These are phyloP conservation scores for Salmo trutta DNA, from an alignment of 2,797 vertebrate species.

Conservation along the genomic window DNA sequence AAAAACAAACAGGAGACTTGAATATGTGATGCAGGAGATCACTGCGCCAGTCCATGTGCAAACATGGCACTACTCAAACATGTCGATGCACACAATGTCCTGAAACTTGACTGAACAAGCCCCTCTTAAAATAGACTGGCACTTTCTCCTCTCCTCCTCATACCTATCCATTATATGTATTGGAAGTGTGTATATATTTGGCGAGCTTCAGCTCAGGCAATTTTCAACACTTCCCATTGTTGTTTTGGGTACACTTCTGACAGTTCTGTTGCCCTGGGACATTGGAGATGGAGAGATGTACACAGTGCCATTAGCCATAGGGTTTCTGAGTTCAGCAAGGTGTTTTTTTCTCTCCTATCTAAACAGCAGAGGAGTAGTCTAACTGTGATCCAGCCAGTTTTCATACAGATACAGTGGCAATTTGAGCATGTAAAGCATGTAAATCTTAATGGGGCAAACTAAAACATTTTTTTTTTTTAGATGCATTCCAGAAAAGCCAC, in stretches of 20 bases:
- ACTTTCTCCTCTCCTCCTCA: conserved; percentile 22
- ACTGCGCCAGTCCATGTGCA: conserved; percentile 39
- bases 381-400: conserved; percentile 20
- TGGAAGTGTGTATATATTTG: conserved; percentile 61
- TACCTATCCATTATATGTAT: conserved; percentile 31
- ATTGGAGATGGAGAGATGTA: conserved; percentile 30
- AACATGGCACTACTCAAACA: conserved; percentile 47
- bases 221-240: conserved; percentile 66
- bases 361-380: conserved; percentile 17
- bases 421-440: too few relatives aligned
- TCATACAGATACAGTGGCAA: conserved; percentile 8
- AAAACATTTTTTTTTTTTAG: too few relatives aligned
- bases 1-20: not conserved
- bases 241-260: conserved; percentile 39
- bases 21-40: conserved; percentile 10
- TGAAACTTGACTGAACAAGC: conserved; percentile 61
- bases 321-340: conserved; percentile 31
- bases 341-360: conserved; percentile 24
- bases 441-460: too few relatives aligned
- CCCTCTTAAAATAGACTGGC: conserved; percentile 65
- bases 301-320: conserved; percentile 18
- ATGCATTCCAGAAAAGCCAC: too few relatives aligned
- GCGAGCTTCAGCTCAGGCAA: conserved; percentile 36
- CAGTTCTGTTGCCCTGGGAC: conserved; percentile 19
- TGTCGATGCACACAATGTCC: conserved; percentile 49